Conservation (phyloP, 2,113 vertebrate species). For the Hippocampus comes region DNA sequence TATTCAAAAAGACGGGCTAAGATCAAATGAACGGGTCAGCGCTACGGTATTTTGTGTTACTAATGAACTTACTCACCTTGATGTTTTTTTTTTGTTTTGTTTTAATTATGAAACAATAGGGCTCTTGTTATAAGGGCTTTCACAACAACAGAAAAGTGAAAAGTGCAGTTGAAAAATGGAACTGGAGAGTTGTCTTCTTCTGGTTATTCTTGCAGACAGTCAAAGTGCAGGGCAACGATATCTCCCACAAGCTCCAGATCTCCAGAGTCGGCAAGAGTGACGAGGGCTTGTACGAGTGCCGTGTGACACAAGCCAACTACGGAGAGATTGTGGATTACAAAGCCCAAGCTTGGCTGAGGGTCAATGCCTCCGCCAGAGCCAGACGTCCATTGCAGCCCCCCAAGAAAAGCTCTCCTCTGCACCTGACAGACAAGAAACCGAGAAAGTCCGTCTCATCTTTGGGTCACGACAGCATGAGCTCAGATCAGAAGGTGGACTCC, state of each 20-base stretch:
- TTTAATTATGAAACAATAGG: no score
- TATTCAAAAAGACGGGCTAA: background rate
- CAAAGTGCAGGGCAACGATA: conserved; percentile 97
- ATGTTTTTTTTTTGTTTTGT: no score
- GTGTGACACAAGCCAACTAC: conserved; percentile 90
- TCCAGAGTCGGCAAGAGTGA: conserved; percentile 90
- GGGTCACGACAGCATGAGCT: conserved; percentile 78
- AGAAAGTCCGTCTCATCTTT: conserved; percentile 77
- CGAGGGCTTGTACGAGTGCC: conserved; percentile 90
- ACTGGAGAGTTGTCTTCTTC: conserved; percentile 25
- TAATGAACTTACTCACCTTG: no score
- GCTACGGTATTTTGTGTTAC: no score
- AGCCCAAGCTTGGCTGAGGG: conserved; percentile 87
- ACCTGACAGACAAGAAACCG: conserved; percentile 88
- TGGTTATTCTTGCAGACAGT: conserved; percentile 79
- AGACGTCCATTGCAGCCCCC: conserved; percentile 74
- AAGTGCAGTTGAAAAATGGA: no score
- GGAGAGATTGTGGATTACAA: conserved; percentile 92
- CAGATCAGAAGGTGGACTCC: conserved; percentile 77
- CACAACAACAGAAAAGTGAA: no score
- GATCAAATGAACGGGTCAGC: no score
- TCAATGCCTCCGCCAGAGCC: conserved; percentile 80
- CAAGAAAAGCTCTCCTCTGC: conserved; percentile 89
- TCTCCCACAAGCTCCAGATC: conserved; percentile 95
- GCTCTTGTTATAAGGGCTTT: no score